A percentile compares a stretch with the other conserved stretches of the same genome.
Evolutionary conservation across 1,140 invertebrate genomes (phyloP).

Genomic region (Bombus impatiens): DNA sequence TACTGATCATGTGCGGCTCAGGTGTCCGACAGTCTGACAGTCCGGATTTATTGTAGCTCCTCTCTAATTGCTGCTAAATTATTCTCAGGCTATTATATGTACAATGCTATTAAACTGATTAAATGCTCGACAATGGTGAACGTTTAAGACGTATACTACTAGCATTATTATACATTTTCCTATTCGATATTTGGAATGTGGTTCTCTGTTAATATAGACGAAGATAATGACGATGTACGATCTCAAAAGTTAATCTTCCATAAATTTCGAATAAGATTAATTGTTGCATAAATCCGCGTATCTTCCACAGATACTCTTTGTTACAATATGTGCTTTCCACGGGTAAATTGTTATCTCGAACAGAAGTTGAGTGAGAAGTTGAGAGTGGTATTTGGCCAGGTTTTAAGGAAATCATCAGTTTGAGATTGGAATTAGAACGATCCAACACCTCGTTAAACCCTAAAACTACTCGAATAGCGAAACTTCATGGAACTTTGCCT

Average conservation of each 20-base stretch:
- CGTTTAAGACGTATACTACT: not conserved
- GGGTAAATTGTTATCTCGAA: not conserved
- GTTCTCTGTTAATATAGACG: not conserved
- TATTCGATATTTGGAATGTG: not conserved
- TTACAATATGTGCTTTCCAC: not conserved
- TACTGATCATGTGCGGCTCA: not conserved
- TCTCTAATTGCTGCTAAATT: not conserved
- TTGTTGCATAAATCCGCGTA: not conserved
- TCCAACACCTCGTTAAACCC: slow-evolving; percentile 1
- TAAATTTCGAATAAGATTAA: not conserved
- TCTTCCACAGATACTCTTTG: not conserved
- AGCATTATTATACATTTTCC: not conserved
- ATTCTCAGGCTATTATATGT: not conserved
- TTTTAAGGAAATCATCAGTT: not conserved
- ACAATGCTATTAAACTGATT: not conserved
- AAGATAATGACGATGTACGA: not conserved
- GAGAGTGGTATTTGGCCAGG: not conserved
- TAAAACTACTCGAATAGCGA: not conserved
- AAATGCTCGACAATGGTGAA: not conserved
- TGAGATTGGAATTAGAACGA: slow-evolving; percentile 24
- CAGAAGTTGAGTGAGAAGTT: not conserved
- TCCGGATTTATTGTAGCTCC: not conserved
- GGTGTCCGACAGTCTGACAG: not conserved
- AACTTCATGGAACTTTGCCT: not conserved
- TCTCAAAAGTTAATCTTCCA: not conserved